Percentiles rank a stretch among this genome's conserved stretches.
These are phyloP conservation scores for Gymnothorax javanicus DNA, from an alignment of 2,797 vertebrate genomes.

Conservation along the genomic window DNA sequence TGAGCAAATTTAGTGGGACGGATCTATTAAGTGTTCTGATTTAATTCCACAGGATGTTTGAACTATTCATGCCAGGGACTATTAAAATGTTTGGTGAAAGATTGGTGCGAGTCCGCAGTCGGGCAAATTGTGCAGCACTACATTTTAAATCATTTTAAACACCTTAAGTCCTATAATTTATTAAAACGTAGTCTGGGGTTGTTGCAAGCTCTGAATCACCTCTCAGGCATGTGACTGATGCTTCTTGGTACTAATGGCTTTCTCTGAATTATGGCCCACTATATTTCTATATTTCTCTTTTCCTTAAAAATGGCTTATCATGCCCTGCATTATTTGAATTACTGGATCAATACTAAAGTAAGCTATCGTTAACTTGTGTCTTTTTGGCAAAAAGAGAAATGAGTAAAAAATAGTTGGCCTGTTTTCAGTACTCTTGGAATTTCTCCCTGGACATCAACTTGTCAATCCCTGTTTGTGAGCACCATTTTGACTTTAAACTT, in stretches of 20 bases:
- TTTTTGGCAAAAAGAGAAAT: background rate
- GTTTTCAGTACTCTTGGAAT: background rate
- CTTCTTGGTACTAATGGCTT: constrained; percentile 25
- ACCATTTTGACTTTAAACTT: background rate
- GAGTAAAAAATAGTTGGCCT: background rate
- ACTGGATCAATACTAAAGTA: background rate
- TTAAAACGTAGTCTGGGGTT: constrained; percentile 41
- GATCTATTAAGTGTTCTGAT: background rate
- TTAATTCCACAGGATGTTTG: background rate
- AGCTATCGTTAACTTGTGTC: background rate
- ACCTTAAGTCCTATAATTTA: constrained; percentile 43
- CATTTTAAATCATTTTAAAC: constrained; percentile 37
- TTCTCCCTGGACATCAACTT: background rate
- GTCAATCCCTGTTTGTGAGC: background rate
- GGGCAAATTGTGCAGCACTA: constrained; percentile 6
- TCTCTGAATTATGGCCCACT: background rate
- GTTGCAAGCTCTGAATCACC: constrained; percentile 12
- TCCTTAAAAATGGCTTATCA: background rate
- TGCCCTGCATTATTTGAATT: background rate
- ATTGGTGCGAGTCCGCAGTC: constrained; percentile 21
- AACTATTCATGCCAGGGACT: background rate
- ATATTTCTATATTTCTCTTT: background rate
- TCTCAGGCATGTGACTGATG: constrained; percentile 24
- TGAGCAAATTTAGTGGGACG: background rate
- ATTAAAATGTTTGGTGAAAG: constrained; percentile 23